Percentiles rank a stretch among this genome's conserved stretches.
These are phyloP conservation scores for Asarcornis scutulata DNA, from an alignment of 2,113 vertebrate genomes.

Conservation along the genomic window DNA sequence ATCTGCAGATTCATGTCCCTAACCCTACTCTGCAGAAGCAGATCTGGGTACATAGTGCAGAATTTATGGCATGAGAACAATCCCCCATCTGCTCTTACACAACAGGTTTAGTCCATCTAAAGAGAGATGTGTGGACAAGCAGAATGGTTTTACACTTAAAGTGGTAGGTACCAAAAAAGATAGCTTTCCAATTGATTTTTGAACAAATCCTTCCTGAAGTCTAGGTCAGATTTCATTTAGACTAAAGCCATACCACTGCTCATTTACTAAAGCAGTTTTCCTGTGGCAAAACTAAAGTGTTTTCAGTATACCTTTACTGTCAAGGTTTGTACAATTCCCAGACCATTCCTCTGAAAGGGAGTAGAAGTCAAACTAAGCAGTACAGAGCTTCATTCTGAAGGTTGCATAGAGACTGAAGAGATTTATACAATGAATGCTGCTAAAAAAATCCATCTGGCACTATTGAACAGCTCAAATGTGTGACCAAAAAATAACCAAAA, in stretches of 20 bases:
- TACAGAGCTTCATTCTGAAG: conserved; percentile 37
- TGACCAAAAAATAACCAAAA: conserved; percentile 71
- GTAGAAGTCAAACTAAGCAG: conserved; percentile 14
- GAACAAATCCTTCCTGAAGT: not conserved
- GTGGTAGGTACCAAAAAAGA: not conserved
- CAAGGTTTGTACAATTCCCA: not conserved
- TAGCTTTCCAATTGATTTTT: not conserved
- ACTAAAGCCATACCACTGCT: not conserved
- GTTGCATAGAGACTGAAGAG: conserved; percentile 75
- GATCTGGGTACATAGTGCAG: not conserved
- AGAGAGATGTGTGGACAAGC: not conserved
- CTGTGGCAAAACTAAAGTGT: not conserved
- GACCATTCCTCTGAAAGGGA: not conserved
- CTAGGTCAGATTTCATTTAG: not conserved
- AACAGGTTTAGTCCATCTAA: not conserved
- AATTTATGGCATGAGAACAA: not conserved
- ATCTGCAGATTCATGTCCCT: not conserved
- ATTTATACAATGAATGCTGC: conserved; percentile 58
- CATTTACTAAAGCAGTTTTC: not conserved
- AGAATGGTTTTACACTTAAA: not conserved
- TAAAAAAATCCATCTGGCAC: conserved; percentile 64
- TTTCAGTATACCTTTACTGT: not conserved
- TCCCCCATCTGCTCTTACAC: not conserved
- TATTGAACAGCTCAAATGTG: conserved; percentile 66
- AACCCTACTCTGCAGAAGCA: not conserved